phyloP scores from a whole-genome alignment of 2,888 invertebrate genomes.

The Serripes groenlandicus region DNA sequence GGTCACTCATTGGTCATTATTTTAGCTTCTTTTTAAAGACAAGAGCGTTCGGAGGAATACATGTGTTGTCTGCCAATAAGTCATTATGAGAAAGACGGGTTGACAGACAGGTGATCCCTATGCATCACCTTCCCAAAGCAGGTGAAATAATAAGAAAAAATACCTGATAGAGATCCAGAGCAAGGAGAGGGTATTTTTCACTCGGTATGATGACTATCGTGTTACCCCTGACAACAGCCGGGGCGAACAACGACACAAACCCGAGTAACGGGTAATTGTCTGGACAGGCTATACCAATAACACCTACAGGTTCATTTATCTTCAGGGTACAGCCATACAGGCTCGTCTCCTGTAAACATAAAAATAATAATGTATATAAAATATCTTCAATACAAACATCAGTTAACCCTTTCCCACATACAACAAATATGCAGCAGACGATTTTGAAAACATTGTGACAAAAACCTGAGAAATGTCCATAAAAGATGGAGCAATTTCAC shows the following conservation, averaged over 20 bases:
- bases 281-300: conserved; percentile 87
- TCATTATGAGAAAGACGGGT: too few species aligned
- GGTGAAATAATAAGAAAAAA: too few species aligned
- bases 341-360: conserved; percentile 82
- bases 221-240: conserved; percentile 86
- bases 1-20: too few species aligned
- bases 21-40: too few species aligned
- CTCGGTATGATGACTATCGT: conserved; percentile 86
- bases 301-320: conserved; percentile 86
- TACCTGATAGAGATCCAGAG: conserved; percentile 86
- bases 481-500: too few species aligned
- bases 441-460: too few species aligned
- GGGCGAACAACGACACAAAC: conserved; percentile 86
- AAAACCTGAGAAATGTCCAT: neutral
- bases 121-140: too few species aligned
- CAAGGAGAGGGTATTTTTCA: conserved; percentile 85
- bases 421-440: too few species aligned
- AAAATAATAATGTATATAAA: neutral
- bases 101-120: too few species aligned
- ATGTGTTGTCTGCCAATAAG: too few species aligned
- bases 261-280: conserved; percentile 86
- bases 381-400: neutral
- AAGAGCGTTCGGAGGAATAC: too few species aligned
- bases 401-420: neutral
- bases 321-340: conserved; percentile 86